Base-by-base conservation (phyloP, 1,140 invertebrate species). In the Aphelinus atriplicis region DNA sequence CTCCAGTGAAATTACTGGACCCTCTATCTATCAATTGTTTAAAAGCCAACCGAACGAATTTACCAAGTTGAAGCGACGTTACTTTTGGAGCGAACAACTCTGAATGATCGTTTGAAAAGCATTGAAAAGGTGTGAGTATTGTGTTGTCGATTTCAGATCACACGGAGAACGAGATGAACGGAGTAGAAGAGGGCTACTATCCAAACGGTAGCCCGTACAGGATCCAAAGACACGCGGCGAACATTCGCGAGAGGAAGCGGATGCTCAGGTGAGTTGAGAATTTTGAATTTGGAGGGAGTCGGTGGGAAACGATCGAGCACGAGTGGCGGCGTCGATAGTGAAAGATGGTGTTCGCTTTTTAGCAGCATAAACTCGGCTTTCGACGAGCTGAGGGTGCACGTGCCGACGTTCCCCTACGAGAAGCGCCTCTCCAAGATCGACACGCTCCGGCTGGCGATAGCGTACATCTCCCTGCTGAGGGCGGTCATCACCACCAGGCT, bases 331-430 rank as follows among this genome's bases (percentile, higher is more conserved):
- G 5, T 7, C 7, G 61, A 4, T 63, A 26, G 26, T 26, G 57
- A 26, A 60, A 26, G 7, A 26, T 84, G 87, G 81, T 84, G 87
- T 88, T 79, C 78, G 80, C 86, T 85, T 89, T 90, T 92, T 93
- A 95, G 94, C 93, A 98, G 96, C 92, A 98, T 99, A 90, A 99
- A 99, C 93, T 96, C 96, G 87, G 97, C 97, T 85, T 99, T 99
- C 91, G 96, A 98, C 89, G 95, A 97, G 86, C 91, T 97, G 78
- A 90, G 96, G 66, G 93, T 95, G 72, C 96, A 98, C 87, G 97
- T 99, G 75, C 98, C 98, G 50, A 99, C 97, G 60, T 99, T 99
- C 88, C 98, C 98, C 0, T 99, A 98, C 84, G 98, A 99, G 88
- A 99, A 99, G 85, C 89, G 98, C 3, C 90, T 99, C 2, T 98